Conservation (phyloP, 1,140 invertebrate genomes). For the Drosophila pruinosa region DNA sequence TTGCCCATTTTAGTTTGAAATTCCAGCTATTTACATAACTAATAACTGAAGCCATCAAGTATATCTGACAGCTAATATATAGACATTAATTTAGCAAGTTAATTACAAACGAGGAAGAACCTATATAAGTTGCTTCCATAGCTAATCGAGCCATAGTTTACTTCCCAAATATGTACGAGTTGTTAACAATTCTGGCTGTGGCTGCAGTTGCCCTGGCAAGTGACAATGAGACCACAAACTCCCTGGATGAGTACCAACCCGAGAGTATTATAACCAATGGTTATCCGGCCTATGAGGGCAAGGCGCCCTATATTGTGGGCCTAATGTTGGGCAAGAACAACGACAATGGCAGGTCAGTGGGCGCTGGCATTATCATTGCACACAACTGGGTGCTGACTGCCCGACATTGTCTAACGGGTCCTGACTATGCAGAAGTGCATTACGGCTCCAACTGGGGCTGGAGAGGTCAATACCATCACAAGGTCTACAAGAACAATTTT, state of each 20-base stretch:
- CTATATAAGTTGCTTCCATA: background rate
- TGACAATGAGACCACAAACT: background rate
- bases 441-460: slow-evolving; percentile 61
- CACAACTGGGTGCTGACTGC: slow-evolving; percentile 85
- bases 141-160: background rate
- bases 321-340: slow-evolving; percentile 72
- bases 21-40: background rate
- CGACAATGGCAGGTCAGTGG: slow-evolving; percentile 50
- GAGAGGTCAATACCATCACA: slow-evolving; percentile 29
- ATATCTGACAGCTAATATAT: background rate
- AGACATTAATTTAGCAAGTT: background rate
- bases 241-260: background rate
- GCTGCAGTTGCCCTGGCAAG: background rate
- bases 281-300: slow-evolving; percentile 56
- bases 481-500: slow-evolving; percentile 48
- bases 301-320: slow-evolving; percentile 84
- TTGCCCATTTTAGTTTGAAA: too few species aligned
- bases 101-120: background rate
- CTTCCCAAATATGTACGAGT: background rate
- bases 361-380: slow-evolving; percentile 85
- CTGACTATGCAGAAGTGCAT: slow-evolving; percentile 52
- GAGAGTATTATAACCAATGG: slow-evolving; percentile 49
- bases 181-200: background rate
- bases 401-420: slow-evolving; percentile 84
- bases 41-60: background rate